Conservation (phyloP, 2,113 vertebrate genomes). For the Enhydra lutris region DNA sequence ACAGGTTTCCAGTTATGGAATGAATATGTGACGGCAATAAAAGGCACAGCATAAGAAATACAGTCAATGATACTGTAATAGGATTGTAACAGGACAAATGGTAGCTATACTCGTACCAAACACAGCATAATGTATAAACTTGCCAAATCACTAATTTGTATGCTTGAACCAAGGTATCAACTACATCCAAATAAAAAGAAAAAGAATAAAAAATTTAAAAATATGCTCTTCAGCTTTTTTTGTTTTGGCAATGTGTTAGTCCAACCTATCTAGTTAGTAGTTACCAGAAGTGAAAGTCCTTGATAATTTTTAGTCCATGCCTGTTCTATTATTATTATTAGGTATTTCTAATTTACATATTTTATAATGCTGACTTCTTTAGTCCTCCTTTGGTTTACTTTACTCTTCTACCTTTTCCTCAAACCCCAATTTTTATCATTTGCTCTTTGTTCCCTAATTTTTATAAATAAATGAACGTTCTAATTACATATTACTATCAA, state of each 20-base stretch:
- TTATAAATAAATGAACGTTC: background rate
- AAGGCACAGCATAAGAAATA: background rate
- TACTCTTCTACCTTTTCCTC: background rate
- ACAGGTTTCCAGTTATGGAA: background rate
- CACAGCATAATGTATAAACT: background rate
- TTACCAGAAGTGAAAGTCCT: background rate
- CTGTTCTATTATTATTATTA: background rate
- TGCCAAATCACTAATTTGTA: background rate
- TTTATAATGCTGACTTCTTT: background rate
- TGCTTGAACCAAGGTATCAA: background rate
- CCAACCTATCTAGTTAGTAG: background rate
- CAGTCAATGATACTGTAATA: background rate
- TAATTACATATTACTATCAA: background rate
- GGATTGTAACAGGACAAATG: background rate
- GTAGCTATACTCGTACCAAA: background rate
- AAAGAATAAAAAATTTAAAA: background rate
- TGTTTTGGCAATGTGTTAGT: background rate
- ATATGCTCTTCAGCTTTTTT: background rate
- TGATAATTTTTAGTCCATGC: background rate
- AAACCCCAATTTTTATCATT: background rate
- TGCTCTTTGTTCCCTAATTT: background rate
- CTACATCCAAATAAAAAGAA: background rate
- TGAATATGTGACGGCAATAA: background rate
- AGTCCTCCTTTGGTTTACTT: background rate
- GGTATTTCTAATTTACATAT: background rate